Evolutionary conservation across 2,797 vertebrate genomes (phyloP), one percentile per base, ranked within the genome.

Genomic region (Sebastes nivosus): DNA sequence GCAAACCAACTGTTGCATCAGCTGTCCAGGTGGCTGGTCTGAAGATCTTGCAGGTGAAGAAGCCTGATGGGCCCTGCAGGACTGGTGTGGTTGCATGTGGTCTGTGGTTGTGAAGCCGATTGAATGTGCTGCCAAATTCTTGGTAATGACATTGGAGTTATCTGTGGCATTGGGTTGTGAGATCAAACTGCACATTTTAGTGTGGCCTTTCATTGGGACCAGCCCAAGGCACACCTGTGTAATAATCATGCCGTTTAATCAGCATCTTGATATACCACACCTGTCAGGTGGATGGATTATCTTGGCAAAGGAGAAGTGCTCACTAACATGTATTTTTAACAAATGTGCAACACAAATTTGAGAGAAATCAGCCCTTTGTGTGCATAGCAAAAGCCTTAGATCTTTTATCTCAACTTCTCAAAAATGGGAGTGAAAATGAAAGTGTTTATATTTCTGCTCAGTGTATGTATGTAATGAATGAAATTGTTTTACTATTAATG

Each of bases 401-500:
- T 50, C 16, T 50, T 50, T 50, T 20, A 50, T 20, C 20, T 52
- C 46, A 20, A n/a, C 46, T 52, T 20, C 16, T 50, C 0, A 16
- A 42, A 42, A 42, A 42, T 42, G 38, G 38, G 38, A 42, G 38
- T 42, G 14, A 14, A 42, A 42, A 46, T 6, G 3, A 46, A 46
- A 46, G 42, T 46, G 42, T 46, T 46, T 46, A 18, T 46, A 46
- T 18, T 46, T 46, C 16, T 46, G 42, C 14, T 16, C 46, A 52
- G 46, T n/a, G 18, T n/a, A n/a, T 4, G 22, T 4, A 55, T 20
- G 9, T 5, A 67, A 36, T 66, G 9, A 30, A 10, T 58, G 1
- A 32, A 73, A 79, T 60, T 10, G 71, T 75, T 81, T 67, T 6
- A 46, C 60, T 29, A 2, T 60, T 79, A 78, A 84, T 72, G 74